phyloP scores from a whole-genome alignment of 2,113 vertebrate genomes.

The Colinus virginianus region DNA sequence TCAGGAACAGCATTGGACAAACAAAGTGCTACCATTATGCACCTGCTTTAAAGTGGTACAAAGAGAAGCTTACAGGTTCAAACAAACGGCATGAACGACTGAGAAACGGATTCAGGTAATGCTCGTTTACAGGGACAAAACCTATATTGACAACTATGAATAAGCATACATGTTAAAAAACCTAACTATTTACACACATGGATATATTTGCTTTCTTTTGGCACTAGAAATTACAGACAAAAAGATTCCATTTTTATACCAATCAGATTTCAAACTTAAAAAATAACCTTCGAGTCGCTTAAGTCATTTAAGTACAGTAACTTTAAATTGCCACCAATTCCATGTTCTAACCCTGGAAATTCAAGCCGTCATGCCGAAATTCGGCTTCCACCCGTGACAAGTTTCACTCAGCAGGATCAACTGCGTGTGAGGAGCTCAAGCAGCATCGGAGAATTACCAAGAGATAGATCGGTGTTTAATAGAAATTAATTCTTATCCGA shows the following conservation, averaged over 20 bases:
- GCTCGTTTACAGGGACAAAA: conserved; percentile 57
- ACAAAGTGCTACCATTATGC: conserved; percentile 13
- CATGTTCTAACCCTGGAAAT: background rate
- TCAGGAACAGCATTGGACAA: conserved; percentile 50
- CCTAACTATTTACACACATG: conserved; percentile 7
- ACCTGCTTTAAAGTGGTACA: conserved; percentile 43
- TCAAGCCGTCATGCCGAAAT: background rate
- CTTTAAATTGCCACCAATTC: background rate
- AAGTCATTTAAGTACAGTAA: background rate
- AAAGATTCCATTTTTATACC: conserved; percentile 27
- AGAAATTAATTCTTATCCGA: background rate
- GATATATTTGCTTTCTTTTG: conserved; percentile 45
- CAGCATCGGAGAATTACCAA: background rate
- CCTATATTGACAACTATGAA: conserved; percentile 25
- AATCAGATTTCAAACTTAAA: conserved; percentile 7
- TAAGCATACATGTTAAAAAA: conserved; percentile 27
- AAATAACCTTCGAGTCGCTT: background rate
- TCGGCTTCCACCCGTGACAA: background rate
- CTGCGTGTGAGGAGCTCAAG: background rate
- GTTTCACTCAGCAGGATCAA: conserved; percentile 8
- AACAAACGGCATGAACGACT: conserved; percentile 14
- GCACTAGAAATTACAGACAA: conserved; percentile 42
- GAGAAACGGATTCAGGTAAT: conserved; percentile 37
- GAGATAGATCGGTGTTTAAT: background rate
- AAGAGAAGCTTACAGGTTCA: conserved; percentile 46